Evolutionary conservation across 2,888 invertebrate genomes (phyloP).

Genomic region (Camptogramma bilineatum): DNA sequence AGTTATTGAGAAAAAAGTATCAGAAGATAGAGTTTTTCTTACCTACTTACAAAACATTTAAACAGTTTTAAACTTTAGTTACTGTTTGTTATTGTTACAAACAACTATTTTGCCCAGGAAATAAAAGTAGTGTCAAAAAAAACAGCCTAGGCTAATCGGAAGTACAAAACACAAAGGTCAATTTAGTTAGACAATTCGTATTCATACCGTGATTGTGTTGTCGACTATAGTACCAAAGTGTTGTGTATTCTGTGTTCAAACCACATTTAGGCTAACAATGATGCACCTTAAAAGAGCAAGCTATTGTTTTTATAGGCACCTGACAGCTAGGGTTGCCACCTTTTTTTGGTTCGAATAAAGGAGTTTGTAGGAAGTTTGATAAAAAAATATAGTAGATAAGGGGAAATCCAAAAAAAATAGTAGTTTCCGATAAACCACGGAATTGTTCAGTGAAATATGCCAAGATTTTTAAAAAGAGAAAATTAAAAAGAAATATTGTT

Average conservation of each 20-base stretch:
- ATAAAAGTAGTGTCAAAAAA: constrained; percentile 21
- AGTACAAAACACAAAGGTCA: constrained; percentile 22
- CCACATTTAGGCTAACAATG: constrained; percentile 42
- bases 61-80: not conserved
- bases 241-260: constrained; percentile 12
- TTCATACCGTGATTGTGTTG: constrained; percentile 12
- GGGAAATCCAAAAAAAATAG: too few relatives aligned
- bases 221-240: not conserved
- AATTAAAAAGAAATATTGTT: too few relatives aligned
- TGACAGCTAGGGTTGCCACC: too few relatives aligned
- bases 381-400: too few relatives aligned
- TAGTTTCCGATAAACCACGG: too few relatives aligned
- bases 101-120: constrained; percentile 1
- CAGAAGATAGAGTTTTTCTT: too few relatives aligned
- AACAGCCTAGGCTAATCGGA: constrained; percentile 21
- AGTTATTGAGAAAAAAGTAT: too few relatives aligned
- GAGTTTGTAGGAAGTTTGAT: too few relatives aligned
- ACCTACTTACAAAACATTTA: too few relatives aligned
- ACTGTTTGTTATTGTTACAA: not conserved
- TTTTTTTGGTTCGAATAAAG: too few relatives aligned
- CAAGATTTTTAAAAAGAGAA: too few relatives aligned
- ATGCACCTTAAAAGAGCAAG: constrained; percentile 60
- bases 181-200: constrained; percentile 16
- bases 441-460: too few relatives aligned
- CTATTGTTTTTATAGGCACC: constrained; percentile 55